phyloP scores from a whole-genome alignment of 2,797 vertebrate species.

The Lithobates sylvaticus region DNA sequence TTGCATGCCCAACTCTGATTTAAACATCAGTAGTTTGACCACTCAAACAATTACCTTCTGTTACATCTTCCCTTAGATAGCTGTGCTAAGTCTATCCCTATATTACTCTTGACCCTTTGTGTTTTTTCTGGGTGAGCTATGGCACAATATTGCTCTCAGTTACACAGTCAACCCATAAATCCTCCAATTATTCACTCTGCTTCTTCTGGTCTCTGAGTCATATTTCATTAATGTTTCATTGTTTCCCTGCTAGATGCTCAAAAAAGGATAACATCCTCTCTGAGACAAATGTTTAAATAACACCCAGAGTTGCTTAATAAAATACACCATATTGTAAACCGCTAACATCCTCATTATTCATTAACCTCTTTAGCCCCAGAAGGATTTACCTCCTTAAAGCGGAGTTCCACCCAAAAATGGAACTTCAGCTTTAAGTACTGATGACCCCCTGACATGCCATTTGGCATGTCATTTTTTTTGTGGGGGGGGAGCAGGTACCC shows the following conservation, averaged over 20 bases:
- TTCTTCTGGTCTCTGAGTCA: conserved; percentile 29
- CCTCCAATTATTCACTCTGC: conserved; percentile 20
- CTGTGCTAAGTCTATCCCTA: not conserved
- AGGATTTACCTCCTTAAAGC: no score
- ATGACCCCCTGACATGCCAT: no score
- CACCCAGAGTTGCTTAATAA: not conserved
- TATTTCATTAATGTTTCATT: conserved; percentile 53
- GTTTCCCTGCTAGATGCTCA: conserved; percentile 25
- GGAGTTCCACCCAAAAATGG: no score
- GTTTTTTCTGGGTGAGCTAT: not conserved
- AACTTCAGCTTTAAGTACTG: no score
- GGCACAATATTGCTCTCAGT: not conserved
- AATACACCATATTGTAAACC: not conserved
- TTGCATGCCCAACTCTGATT: no score
- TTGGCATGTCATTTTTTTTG: no score
- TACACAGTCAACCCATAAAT: conserved; percentile 35
- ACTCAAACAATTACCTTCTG: not conserved
- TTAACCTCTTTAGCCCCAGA: no score
- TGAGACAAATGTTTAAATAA: not conserved
- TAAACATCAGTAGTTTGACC: no score
- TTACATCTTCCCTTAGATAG: not conserved
- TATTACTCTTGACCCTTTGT: not conserved
- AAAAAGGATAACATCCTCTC: conserved; percentile 10
- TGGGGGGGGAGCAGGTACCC: no score
- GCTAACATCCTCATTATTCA: not conserved